Evolutionary conservation across 2,888 invertebrate species (phyloP).

Genomic region (Hydropsyche betteni): DNA sequence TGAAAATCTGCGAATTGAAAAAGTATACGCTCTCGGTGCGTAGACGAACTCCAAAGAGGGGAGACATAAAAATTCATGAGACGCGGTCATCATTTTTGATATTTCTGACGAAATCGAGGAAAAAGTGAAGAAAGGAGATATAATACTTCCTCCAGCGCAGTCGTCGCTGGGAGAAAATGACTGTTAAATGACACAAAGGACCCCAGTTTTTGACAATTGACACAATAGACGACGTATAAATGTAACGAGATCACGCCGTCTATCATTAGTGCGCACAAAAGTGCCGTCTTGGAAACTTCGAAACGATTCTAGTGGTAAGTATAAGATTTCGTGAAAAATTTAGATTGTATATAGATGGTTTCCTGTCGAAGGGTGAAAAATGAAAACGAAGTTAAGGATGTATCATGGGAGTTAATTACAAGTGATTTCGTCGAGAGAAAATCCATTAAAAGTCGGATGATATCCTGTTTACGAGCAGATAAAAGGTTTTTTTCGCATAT

Average conservation of each 20-base stretch:
- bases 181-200: slow-evolving; percentile 29
- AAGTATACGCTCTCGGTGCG: neutral
- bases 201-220: neutral
- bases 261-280: neutral
- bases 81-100: slow-evolving; percentile 39
- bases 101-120: slow-evolving; percentile 38
- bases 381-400: slow-evolving; percentile 16
- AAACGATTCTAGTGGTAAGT: no score
- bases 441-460: slow-evolving; percentile 38
- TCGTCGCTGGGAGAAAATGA: slow-evolving; percentile 12
- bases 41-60: slow-evolving; percentile 15
- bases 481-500: slow-evolving; percentile 32
- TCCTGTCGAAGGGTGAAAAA: neutral
- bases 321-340: no score
- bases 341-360: neutral
- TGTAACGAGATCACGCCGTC: neutral
- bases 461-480: slow-evolving; percentile 37
- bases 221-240: slow-evolving; percentile 27
- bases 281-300: neutral
- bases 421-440: slow-evolving; percentile 27
- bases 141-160: slow-evolving; percentile 10
- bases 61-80: slow-evolving; percentile 47
- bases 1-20: slow-evolving; percentile 18
- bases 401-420: slow-evolving; percentile 34
- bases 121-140: slow-evolving; percentile 16